Evolutionary conservation across 2,888 invertebrate species (phyloP).

Genomic region (Toxonevra muliebris): DNA sequence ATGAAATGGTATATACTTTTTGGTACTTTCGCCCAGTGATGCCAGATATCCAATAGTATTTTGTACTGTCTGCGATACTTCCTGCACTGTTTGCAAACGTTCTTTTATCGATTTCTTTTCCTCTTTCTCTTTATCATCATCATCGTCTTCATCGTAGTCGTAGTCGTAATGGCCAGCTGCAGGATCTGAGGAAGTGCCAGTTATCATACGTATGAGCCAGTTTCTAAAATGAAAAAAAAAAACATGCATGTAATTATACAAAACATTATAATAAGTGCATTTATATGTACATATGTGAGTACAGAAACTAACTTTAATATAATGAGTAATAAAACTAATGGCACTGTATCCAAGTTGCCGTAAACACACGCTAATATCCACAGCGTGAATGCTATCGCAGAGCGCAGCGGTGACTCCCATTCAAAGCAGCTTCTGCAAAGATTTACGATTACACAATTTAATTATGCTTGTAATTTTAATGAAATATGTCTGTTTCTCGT

Average conservation of each 20-base stretch:
- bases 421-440: conserved; percentile 88
- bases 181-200: conserved; percentile 56
- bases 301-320: conserved; percentile 69
- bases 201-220: conserved; percentile 63
- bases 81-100: conserved; percentile 93
- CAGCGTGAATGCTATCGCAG: conserved; percentile 81
- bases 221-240: conserved; percentile 51
- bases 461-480: background rate
- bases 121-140: conserved; percentile 92
- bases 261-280: conserved; percentile 2
- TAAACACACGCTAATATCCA: conserved; percentile 92
- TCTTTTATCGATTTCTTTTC: conserved; percentile 96
- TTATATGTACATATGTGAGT: too few relatives aligned
- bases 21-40: conserved; percentile 91
- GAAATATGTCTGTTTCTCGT: conserved; percentile 14
- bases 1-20: conserved; percentile 91
- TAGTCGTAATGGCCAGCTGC: conserved; percentile 67
- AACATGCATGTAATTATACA: background rate
- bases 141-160: conserved; percentile 82
- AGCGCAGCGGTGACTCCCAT: conserved; percentile 92
- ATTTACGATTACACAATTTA: background rate
- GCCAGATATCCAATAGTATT: conserved; percentile 94
- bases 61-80: conserved; percentile 96
- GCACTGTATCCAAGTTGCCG: conserved; percentile 96
- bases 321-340: conserved; percentile 83